Base-by-base conservation (phyloP, 1,140 invertebrate genomes). In the Trissolcus basalis region DNA sequence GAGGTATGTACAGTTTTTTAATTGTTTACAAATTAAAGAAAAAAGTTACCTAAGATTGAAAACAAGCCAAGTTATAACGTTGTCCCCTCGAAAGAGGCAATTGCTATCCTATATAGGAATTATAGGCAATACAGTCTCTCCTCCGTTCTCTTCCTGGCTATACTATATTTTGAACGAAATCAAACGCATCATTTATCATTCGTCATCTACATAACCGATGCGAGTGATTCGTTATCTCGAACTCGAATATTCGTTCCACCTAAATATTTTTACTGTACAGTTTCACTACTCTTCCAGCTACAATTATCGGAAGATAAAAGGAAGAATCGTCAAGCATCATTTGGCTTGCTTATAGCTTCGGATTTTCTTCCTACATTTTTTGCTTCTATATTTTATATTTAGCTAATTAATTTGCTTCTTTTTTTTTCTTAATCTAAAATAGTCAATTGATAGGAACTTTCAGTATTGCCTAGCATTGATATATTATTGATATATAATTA, bases 381-480 rank as follows among this genome's bases (percentile, higher is more conserved):
- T 43, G 44, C 55, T 60, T 61, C 35, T 58, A 47, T 49, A 67
- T 58, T 68, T 65, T 39, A 39, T 49, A 64, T 65, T 70, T 71
- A 58, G 11, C 65, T 80, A 54, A 51, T 76, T 55, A 59, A 68
- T 71, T 63, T 56, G 15, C 59, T 67, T 79, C n/a, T n/a, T 70
- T 69, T 75, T 53, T 78, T 81, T 50, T 77, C 82, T 83, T 86
- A 85, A 61, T 77, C 83, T 83, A 85, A 80, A 85, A 84, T 87
- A 87, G 81, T 86, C 80, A 87, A 85, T 82, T 86, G 81, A 87
- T 88, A 88, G 87, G 87, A 88, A 88, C 87, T 88, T 88, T 88
- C 84, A 87, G 83, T 87, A 88, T 88, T 87, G 86, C 86, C 83
- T 88, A 88, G 78, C 81, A 85, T 83, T 88, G 85, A 82, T 84